Percentiles rank a stretch among this genome's conserved stretches.
These are phyloP conservation scores for Ennomos erosarius DNA, from an alignment of 2,888 invertebrate genomes.

Conservation along the genomic window DNA sequence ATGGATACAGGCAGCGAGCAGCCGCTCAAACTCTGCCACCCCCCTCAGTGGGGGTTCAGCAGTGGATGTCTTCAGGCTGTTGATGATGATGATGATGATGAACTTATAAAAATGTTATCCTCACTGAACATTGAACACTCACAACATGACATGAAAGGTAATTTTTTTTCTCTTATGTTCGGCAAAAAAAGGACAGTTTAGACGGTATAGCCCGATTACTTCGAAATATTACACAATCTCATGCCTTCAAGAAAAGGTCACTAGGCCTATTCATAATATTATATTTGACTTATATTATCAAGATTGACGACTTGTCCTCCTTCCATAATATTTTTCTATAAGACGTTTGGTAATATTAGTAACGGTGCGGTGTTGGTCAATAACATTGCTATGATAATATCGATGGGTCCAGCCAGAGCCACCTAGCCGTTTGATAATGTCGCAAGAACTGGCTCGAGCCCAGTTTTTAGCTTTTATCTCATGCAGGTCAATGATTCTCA, in stretches of 20 bases:
- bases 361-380: slow-evolving; percentile 12
- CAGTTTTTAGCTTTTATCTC: slow-evolving; percentile 62
- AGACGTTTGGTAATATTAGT: slow-evolving; percentile 15
- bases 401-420: slow-evolving; percentile 12
- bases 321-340: neutral
- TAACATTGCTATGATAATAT: slow-evolving; percentile 19
- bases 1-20: too few relatives aligned
- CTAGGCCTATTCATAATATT: neutral
- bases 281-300: neutral
- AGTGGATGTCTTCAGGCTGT: too few relatives aligned
- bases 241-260: neutral
- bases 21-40: too few relatives aligned
- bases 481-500: slow-evolving; percentile 61
- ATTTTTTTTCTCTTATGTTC: too few relatives aligned
- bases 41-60: too few relatives aligned
- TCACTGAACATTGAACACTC: too few relatives aligned
- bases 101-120: too few relatives aligned
- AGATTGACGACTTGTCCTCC: slow-evolving; percentile 8
- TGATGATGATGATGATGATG: too few relatives aligned
- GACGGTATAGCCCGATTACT: too few relatives aligned
- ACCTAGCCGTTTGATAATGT: slow-evolving; percentile 37
- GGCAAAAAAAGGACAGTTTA: too few relatives aligned
- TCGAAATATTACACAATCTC: too few relatives aligned
- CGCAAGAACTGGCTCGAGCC: slow-evolving; percentile 53
- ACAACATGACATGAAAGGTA: too few relatives aligned